These are phyloP conservation scores for Todiramphus saurophagus DNA, from an alignment of 2,113 vertebrate genomes.

Conservation along the genomic window DNA sequence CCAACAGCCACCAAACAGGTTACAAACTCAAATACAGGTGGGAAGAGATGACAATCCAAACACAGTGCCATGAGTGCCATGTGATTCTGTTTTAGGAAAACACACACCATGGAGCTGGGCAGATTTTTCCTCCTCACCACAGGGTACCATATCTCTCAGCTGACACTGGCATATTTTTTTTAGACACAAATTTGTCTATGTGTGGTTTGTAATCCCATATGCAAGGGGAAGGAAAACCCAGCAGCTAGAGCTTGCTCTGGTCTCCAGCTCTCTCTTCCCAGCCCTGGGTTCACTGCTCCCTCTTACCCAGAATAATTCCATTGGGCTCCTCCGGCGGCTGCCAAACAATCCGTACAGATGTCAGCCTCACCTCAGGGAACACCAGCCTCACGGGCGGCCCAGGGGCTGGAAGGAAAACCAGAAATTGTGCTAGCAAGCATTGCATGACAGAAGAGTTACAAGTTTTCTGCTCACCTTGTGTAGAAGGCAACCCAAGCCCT, in stretches of 20 bases:
- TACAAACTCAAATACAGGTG: neutral
- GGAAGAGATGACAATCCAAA: neutral
- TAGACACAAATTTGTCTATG: neutral
- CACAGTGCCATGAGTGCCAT: neutral
- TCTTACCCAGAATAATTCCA: conserved; percentile 90
- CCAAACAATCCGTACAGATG: conserved; percentile 88
- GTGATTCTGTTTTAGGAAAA: neutral
- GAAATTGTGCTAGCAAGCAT: neutral
- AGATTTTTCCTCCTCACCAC: neutral
- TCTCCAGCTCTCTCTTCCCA: neutral
- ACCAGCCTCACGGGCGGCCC: conserved; percentile 88
- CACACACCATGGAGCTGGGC: neutral
- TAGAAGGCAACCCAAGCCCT: neutral
- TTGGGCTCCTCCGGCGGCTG: conserved; percentile 90
- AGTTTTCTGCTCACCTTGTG: neutral
- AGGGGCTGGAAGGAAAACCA: conserved; percentile 76
- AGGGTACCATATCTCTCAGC: neutral
- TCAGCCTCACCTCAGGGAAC: conserved; percentile 91
- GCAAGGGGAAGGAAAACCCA: neutral
- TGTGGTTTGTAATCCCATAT: neutral
- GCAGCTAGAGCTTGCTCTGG: rapidly evolving
- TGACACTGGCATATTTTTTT: neutral
- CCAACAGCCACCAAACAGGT: neutral
- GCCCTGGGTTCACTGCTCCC: neutral
- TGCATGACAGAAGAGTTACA: neutral